These are phyloP conservation scores for Odontocolon sp. DNA, from an alignment of 2,888 invertebrate genomes.

Conservation along the genomic window DNA sequence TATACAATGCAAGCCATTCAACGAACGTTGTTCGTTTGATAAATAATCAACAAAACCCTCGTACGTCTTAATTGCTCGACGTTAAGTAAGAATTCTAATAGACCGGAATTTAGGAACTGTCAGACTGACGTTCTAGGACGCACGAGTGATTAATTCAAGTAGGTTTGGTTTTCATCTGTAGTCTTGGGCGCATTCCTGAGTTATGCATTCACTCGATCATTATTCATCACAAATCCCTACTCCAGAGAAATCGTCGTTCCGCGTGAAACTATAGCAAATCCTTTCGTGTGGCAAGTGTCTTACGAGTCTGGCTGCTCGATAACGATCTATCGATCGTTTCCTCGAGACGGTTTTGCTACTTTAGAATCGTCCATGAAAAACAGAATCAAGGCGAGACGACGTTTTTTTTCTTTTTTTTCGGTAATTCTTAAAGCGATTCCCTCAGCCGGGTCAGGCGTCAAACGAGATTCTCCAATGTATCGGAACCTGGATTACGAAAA, in stretches of 20 bases:
- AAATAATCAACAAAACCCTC: neutral
- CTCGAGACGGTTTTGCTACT: neutral
- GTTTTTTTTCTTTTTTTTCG: conserved; percentile 17
- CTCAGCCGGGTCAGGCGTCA: neutral
- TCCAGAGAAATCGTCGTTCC: conserved; percentile 5
- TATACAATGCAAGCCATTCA: neutral
- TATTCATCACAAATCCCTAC: conserved; percentile 29
- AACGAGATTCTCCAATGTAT: conserved; percentile 31
- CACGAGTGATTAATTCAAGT: conserved; percentile 34
- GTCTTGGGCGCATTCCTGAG: conserved; percentile 19
- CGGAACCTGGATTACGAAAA: conserved; percentile 33
- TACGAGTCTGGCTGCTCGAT: neutral
- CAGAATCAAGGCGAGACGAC: conserved; percentile 21
- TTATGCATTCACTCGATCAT: conserved; percentile 8
- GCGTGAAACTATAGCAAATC: conserved; percentile 10
- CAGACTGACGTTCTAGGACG: neutral
- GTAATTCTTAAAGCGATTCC: neutral
- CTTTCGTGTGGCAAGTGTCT: conserved; percentile 25
- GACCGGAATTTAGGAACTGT: conserved; percentile 32
- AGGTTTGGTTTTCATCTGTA: neutral
- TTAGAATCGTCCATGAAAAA: conserved; percentile 40
- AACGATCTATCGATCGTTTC: conserved; percentile 31
- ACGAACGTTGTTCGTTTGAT: neutral
- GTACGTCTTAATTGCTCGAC: neutral
- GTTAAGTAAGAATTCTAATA: neutral